Conservation (phyloP, 2,113 vertebrate genomes). For the Athene cunicularia region DNA sequence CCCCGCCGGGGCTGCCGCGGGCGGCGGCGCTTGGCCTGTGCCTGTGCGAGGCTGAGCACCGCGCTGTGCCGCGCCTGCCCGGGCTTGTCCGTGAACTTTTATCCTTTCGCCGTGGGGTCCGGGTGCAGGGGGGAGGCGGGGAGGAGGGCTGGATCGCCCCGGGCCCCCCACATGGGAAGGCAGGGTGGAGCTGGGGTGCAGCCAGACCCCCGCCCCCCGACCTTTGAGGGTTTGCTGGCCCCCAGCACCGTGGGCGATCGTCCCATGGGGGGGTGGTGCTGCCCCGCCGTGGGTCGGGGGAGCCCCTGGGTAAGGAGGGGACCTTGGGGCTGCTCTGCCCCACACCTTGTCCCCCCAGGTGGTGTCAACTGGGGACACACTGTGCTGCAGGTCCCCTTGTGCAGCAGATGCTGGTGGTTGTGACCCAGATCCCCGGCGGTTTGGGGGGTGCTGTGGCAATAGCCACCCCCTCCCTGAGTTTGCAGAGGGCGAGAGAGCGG, state of each 20-base stretch:
- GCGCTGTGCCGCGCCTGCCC: neutral
- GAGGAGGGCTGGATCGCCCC: neutral
- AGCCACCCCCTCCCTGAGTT: neutral
- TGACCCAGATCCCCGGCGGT: neutral
- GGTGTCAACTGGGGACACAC: neutral
- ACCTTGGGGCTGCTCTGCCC: neutral
- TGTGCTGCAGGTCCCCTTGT: neutral
- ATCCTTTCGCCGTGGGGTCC: constrained; percentile 29
- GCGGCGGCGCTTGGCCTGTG: no score
- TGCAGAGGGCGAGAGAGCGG: neutral
- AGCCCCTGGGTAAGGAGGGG: neutral
- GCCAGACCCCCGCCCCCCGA: neutral
- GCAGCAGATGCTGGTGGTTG: rapidly evolving
- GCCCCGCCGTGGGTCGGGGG: rapidly evolving
- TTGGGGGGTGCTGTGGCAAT: neutral
- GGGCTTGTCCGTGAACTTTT: constrained; percentile 66
- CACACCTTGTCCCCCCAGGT: neutral
- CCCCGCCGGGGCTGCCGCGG: no score
- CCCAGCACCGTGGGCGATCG: rapidly evolving
- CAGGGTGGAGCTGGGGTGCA: neutral
- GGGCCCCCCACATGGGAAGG: neutral
- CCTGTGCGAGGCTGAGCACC: neutral
- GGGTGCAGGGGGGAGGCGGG: neutral
- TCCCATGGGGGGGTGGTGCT: neutral
- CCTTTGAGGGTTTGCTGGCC: neutral